Percentiles rank a stretch among this genome's conserved stretches.
Conservation (phyloP, 35 echinoderm and acorn worm genomes). For the Amphiura filiformis region DNA sequence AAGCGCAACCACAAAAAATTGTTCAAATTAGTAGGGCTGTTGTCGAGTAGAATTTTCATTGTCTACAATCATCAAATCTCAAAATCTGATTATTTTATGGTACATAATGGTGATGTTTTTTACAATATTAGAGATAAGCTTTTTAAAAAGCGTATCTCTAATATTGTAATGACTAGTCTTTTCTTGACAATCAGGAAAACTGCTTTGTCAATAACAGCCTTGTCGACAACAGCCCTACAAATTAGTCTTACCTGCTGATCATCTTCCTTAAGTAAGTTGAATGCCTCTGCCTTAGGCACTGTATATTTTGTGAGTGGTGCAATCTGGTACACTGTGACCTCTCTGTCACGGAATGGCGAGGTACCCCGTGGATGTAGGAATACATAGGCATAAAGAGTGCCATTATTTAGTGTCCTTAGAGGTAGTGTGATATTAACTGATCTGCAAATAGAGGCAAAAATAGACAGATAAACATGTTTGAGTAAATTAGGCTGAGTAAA, state of each 20-base stretch:
- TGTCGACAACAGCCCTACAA: too few relatives aligned
- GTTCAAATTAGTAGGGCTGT: too few relatives aligned
- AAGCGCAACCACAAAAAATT: too few relatives aligned
- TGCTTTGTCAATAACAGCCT: too few relatives aligned
- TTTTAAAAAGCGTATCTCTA: too few relatives aligned
- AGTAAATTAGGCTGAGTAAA: too few relatives aligned
- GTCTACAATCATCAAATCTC: too few relatives aligned
- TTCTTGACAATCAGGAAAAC: not conserved
- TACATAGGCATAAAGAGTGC: slow-evolving; percentile 59
- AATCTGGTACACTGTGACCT: slow-evolving; percentile 24
- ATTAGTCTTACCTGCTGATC: slow-evolving; percentile 44
- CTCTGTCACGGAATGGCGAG: slow-evolving; percentile 4
- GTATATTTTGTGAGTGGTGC: slow-evolving; percentile 63
- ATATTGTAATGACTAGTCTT: too few relatives aligned
- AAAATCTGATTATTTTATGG: too few relatives aligned
- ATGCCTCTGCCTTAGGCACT: slow-evolving; percentile 54
- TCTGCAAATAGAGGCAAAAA: slow-evolving; percentile 57
- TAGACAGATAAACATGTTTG: too few relatives aligned
- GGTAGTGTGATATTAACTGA: slow-evolving; percentile 73
- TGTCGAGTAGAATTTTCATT: too few relatives aligned
- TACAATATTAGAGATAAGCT: too few relatives aligned
- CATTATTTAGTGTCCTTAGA: slow-evolving; percentile 66
- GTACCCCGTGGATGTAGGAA: slow-evolving; percentile 25
- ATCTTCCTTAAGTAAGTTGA: slow-evolving; percentile 47
- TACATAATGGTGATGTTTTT: not conserved